A percentile compares a stretch with the other conserved stretches of the same genome.
Conservation (phyloP, 2,797 vertebrate genomes). For the Odontamblyopus lacepedii region DNA sequence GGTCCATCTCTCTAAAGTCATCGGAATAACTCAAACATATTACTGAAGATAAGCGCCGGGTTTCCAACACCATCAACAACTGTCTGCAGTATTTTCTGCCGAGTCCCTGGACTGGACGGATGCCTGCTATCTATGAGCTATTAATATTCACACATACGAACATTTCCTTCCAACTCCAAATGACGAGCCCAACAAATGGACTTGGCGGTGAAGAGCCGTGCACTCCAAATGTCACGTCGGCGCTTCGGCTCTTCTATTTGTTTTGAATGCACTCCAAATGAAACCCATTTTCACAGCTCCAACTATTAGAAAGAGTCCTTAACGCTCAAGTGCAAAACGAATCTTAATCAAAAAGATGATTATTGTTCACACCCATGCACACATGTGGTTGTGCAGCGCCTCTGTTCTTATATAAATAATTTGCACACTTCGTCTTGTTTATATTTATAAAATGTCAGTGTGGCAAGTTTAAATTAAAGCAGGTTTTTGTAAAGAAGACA, state of each 20-base stretch:
- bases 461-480: conserved; percentile 66
- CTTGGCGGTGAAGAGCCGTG: conserved; percentile 37
- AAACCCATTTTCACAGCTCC: conserved; percentile 68
- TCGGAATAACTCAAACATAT: conserved; percentile 42
- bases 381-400: conserved; percentile 43
- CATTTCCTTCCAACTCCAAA: conserved; percentile 53
- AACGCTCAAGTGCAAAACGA: conserved; percentile 65
- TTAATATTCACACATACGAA: conserved; percentile 54
- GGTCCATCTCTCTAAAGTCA: conserved; percentile 53
- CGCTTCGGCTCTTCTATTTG: conserved; percentile 64
- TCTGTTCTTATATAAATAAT: conserved; percentile 38
- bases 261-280: conserved; percentile 68
- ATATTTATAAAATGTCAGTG: conserved; percentile 73
- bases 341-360: conserved; percentile 72
- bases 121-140: conserved; percentile 41
- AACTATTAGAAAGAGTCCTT: conserved; percentile 62
- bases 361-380: conserved; percentile 46
- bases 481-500: conserved; percentile 48
- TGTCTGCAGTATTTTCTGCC: conserved; percentile 25
- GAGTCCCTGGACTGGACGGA: conserved; percentile 6
- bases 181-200: conserved; percentile 57
- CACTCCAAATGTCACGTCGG: conserved; percentile 68
- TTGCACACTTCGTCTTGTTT: conserved; percentile 45
- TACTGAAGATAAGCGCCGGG: conserved; percentile 37
- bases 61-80: conserved; percentile 42